Percentiles rank a stretch among this genome's conserved stretches.
phyloP scores from a whole-genome alignment of 2,113 vertebrate species.

The Ciconia maguari region DNA sequence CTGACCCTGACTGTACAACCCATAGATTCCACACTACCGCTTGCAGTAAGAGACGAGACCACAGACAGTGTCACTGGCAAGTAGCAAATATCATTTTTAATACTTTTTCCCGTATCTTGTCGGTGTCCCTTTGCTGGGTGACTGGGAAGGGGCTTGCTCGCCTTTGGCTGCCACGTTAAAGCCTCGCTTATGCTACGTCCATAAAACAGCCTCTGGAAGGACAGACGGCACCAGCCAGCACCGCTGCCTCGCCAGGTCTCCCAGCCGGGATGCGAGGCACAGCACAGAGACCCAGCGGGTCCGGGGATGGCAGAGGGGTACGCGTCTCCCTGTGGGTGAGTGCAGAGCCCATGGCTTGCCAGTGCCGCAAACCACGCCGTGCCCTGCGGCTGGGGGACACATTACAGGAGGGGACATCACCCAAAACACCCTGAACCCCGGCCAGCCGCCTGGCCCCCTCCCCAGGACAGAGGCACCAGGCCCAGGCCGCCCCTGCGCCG shows the following conservation, averaged over 20 bases:
- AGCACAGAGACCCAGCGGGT: neutral
- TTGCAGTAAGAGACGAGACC: neutral
- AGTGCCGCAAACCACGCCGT: neutral
- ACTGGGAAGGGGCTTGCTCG: accelerated
- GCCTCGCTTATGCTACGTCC: accelerated
- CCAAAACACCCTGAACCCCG: neutral
- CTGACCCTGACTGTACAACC: neutral
- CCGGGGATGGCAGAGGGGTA: neutral
- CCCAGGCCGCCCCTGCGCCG: neutral
- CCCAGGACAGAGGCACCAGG: neutral
- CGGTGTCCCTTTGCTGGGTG: neutral
- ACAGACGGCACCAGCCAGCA: neutral
- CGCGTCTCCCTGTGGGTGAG: neutral
- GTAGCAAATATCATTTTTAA: neutral
- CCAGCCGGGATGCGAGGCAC: accelerated
- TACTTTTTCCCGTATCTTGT: neutral
- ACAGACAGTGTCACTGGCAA: no score
- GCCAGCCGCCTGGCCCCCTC: neutral
- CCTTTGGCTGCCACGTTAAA: neutral
- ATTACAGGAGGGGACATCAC: neutral
- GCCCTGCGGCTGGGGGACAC: neutral
- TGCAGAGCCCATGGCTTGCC: neutral
- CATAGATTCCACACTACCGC: accelerated
- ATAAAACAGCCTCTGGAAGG: no score
- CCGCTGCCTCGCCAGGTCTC: neutral